Base-by-base conservation (phyloP, 2,113 vertebrate species). In the Amblyopsis rosae region DNA sequence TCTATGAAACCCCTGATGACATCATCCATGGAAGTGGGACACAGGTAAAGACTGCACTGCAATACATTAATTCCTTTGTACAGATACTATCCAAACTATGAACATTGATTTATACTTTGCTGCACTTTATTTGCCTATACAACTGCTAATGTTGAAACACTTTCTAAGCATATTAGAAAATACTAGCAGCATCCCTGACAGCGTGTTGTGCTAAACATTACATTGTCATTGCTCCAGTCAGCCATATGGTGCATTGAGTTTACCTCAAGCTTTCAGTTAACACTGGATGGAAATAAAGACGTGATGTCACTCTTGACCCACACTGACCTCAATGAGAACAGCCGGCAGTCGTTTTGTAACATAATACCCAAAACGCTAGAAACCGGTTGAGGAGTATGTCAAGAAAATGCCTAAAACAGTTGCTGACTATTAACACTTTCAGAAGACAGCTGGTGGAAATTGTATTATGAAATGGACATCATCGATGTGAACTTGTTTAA, bases 21-120 rank as follows among this genome's bases (percentile, higher is more conserved):
- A 96, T 98, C 76, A 93, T 96, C 65, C 95, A 98, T 0, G 98
- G 97, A 78, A 99, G 88, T 0, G 97, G 97, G 26, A 92, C 94
- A 32, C 92, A 93, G 95, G 98, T 99, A 86, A 66, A 32, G 10
- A 12, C 15, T 12, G 2, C 19, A 35, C 3, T 45, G 59, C 35
- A 41, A 41, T 41, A 41, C 0, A 41, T 8, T 41, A 6, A 41
- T 41, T 41, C 0, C 4, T 41, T 41, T 41, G 35, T 41, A 41
- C 35, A 41, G 7, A 41, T 41, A 6, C 35, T 41, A 41, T 41
- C 35, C 35, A 41, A 41, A 41, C 4, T 41, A 41, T 41, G 35
- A 41, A 41, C 0, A 5, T 41, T 41, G 7, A 41, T 41, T 41
- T 5, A 41, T 41, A 41, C 35, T 41, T 41, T 5, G 35, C 7